Conservation (phyloP, 2,888 invertebrate genomes). For the Brachyopa scutellaris region DNA sequence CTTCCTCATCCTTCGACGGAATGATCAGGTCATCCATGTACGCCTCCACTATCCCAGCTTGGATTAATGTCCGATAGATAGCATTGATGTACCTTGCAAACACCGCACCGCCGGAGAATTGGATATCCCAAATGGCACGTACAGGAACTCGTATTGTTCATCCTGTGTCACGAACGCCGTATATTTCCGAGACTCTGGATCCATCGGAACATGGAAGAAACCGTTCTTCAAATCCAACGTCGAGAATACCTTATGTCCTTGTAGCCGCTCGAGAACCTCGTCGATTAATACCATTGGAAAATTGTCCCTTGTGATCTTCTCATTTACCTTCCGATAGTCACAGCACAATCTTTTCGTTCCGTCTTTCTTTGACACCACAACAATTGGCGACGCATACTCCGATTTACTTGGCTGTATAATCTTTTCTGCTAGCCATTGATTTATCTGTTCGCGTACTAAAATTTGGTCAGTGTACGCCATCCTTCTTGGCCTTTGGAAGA, state of each 20-base stretch:
- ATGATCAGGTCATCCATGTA: too few species aligned
- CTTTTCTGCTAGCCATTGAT: neutral
- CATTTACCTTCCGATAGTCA: neutral
- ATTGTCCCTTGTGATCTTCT: conserved; percentile 7
- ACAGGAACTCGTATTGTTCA: neutral
- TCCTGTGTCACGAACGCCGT: too few species aligned
- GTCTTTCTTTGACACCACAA: neutral
- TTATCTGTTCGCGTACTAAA: neutral
- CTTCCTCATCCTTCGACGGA: too few species aligned
- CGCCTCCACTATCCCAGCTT: neutral
- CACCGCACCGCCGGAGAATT: neutral
- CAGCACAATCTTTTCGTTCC: neutral
- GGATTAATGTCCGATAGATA: neutral
- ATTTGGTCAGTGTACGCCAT: neutral
- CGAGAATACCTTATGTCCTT: too few species aligned
- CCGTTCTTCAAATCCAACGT: too few species aligned
- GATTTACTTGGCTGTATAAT: too few species aligned
- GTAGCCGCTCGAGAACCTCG: too few species aligned
- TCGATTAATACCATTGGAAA: neutral
- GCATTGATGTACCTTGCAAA: neutral
- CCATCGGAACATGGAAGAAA: too few species aligned
- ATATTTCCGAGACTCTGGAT: too few species aligned
- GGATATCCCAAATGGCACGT: neutral
- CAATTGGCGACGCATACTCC: neutral
- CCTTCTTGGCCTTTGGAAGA: conserved; percentile 3